These are phyloP conservation scores for silkworm (Bombyx mori) DNA, from an alignment of 1,140 invertebrate genomes.

Conservation along the genomic window ASM3026992v2 NC_085117.1:6746001-6746500, in stretches of 20 bases:
- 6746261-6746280: not conserved
- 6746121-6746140: slow-evolving; percentile 27
- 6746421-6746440: too few relatives aligned
- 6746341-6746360: too few relatives aligned
- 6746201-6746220: not conserved
- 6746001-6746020: slow-evolving; percentile 17
- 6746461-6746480: too few relatives aligned
- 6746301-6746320: too few relatives aligned
- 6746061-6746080: slow-evolving; percentile 39
- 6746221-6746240: not conserved
- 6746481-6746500: too few relatives aligned
- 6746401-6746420: too few relatives aligned
- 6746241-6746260: too few relatives aligned
- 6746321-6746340: too few relatives aligned
- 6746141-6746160: slow-evolving; percentile 22
- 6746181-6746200: not conserved
- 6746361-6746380: too few relatives aligned
- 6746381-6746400: too few relatives aligned
- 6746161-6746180: slow-evolving; percentile 10
- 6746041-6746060: slow-evolving; percentile 25
- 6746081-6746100: slow-evolving; percentile 45
- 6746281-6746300: too few relatives aligned
- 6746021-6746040: slow-evolving; percentile 15
- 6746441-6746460: too few relatives aligned
- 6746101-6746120: slow-evolving; percentile 35